These are phyloP conservation scores for Meandrusa payeni DNA, from an alignment of 2,888 invertebrate genomes.

Conservation along the genomic window DNA sequence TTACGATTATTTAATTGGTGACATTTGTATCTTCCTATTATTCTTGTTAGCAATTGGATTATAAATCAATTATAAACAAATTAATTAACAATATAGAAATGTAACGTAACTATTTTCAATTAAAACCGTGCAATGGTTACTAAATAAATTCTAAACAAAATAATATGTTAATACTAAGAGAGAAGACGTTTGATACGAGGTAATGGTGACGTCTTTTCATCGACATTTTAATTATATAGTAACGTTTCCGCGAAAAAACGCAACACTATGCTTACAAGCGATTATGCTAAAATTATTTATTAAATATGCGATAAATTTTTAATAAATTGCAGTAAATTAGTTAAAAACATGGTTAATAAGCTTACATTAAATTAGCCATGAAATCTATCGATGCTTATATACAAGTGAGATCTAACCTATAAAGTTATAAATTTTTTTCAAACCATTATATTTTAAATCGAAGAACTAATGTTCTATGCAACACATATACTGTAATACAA, in stretches of 20 bases:
- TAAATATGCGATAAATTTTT: slow-evolving; percentile 7
- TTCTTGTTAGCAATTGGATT: too few relatives aligned
- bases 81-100: too few relatives aligned
- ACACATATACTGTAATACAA: not conserved
- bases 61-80: too few relatives aligned
- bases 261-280: slow-evolving; percentile 14
- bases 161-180: slow-evolving; percentile 30
- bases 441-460: slow-evolving; percentile 47
- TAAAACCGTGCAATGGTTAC: too few relatives aligned
- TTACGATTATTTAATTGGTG: too few relatives aligned
- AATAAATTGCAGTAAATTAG: slow-evolving; percentile 19
- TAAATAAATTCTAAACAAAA: slow-evolving; percentile 12
- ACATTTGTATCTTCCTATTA: too few relatives aligned
- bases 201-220: slow-evolving; percentile 1
- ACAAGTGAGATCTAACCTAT: slow-evolving; percentile 69
- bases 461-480: slow-evolving; percentile 30
- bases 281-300: slow-evolving; percentile 26
- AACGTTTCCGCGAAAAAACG: not conserved
- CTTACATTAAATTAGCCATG: slow-evolving; percentile 1
- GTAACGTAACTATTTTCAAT: too few relatives aligned
- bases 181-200: not conserved
- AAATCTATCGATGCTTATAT: slow-evolving; percentile 48
- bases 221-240: not conserved
- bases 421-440: too few relatives aligned
- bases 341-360: slow-evolving; percentile 16